Evolutionary conservation across 1,140 invertebrate genomes (phyloP), one percentile per base, ranked within the genome.

Genomic region (Drosophila jambulina): DNA sequence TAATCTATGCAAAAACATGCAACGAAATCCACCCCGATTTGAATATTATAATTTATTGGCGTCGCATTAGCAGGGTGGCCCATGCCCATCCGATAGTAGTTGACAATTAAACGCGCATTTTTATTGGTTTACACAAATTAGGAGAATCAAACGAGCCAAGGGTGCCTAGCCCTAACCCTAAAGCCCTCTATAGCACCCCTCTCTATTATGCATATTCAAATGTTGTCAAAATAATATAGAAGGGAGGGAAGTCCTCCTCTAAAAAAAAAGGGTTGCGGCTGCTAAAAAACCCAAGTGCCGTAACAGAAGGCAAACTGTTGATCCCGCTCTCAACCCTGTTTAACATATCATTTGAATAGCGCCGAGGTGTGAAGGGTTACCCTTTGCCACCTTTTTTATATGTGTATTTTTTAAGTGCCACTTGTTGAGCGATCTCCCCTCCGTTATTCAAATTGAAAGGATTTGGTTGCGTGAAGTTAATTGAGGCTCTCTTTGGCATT

Each of bases 1-100:
- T 91, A 90, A 90, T 91, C 85, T 91, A 91, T 90, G 86, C 82
- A 91, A 90, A 90, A 91, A 88, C 85, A 88, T 85, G 85, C 82
- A 53, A 45, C 53, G 21, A 25, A 71, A 63, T 34, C 76, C 60
- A 79, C 69, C 70, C 80, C 71, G 53, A 90, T 88, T 80, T 84
- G 80, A 81, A 90, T 80, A 82, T 56, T 56, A 25, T 56, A 54
- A 68, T 40, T 17, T 56, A 56, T 56, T 38, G 53, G 42, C 46
- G 56, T 36, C 53, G 40, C 58, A 67, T 64, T 71, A 63, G 69
- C 57, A 75, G 78, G 74, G 78, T 78, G 71, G 65, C 72, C 84
- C 51, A 19, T 15, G 38, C 49, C 64, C 65, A 69, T 70, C 67
- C 32, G 69, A 72, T 72, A 49, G 27, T 34, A 59, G 67, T 54